phyloP scores from a whole-genome alignment of 1,140 invertebrate genomes.

The Drosophila melanica region DNA sequence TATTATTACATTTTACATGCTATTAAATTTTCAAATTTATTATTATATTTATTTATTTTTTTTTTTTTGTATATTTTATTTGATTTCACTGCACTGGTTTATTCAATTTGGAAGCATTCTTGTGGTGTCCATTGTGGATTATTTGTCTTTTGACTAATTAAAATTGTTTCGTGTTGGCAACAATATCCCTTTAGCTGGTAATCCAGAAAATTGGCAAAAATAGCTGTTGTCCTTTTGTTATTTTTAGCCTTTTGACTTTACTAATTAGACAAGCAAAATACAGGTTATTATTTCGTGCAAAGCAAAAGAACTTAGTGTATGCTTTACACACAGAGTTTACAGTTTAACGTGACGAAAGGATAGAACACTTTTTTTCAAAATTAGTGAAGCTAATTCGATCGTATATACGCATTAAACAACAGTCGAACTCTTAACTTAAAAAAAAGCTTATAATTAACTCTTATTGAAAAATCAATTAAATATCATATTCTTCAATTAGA shows the following conservation, averaged over 20 bases:
- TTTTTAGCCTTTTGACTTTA: constrained; percentile 45
- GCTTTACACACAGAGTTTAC: no score
- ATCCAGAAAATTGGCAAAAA: constrained; percentile 18
- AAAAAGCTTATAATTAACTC: no score
- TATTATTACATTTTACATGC: background rate
- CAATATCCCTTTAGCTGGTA: constrained; percentile 56
- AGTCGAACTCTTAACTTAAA: no score
- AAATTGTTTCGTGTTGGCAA: constrained; percentile 48
- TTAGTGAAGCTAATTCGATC: no score
- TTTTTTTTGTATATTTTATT: background rate
- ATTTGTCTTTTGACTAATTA: constrained; percentile 51
- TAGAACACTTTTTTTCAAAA: no score
- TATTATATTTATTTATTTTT: background rate
- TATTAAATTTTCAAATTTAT: background rate
- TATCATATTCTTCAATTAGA: no score
- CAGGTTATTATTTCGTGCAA: constrained; percentile 32
- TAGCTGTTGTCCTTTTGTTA: constrained; percentile 23
- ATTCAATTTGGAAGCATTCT: background rate
- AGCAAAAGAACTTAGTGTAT: constrained; percentile 1
- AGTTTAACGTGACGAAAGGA: no score
- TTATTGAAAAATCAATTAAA: no score
- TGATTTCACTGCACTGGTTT: background rate
- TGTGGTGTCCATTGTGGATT: constrained; percentile 15
- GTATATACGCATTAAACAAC: no score
- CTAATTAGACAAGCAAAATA: constrained; percentile 53